These are phyloP conservation scores for Coregonus sp. DNA, from an alignment of 2,797 vertebrate genomes.

Conservation along the genomic window DNA sequence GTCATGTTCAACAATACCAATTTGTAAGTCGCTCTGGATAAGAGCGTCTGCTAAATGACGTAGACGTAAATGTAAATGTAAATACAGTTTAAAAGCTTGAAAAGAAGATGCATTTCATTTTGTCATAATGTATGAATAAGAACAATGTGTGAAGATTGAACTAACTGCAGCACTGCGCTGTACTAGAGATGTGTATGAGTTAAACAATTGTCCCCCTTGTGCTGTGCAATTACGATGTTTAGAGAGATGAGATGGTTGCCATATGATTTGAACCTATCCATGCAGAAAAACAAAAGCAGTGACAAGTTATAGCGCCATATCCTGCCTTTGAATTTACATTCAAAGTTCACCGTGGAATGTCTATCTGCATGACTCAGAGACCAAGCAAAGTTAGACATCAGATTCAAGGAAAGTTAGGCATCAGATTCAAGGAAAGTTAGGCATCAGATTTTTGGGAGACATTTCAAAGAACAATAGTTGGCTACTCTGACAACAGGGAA, in stretches of 20 bases:
- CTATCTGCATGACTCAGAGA: conserved; percentile 54
- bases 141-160: conserved; percentile 60
- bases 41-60: too few species aligned
- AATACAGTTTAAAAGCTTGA: conserved; percentile 1
- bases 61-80: too few species aligned
- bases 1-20: conserved; percentile 40
- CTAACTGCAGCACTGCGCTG: conserved; percentile 5
- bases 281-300: conserved; percentile 1
- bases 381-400: conserved; percentile 33
- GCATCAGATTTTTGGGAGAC: background rate
- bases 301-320: conserved; percentile 40
- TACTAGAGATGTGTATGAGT: conserved; percentile 25
- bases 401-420: conserved; percentile 13
- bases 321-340: conserved; percentile 52
- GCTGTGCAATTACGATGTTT: conserved; percentile 37
- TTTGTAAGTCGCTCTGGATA: too few species aligned
- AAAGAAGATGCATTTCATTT: conserved; percentile 13
- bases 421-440: too few species aligned
- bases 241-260: conserved; percentile 28
- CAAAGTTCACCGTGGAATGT: conserved; percentile 51
- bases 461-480: conserved; percentile 48
- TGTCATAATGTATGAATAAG: conserved; percentile 32
- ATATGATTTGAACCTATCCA: conserved; percentile 36
- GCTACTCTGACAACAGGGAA: conserved; percentile 52
- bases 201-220: conserved; percentile 23